Evolutionary conservation across 30 jellyfish, hydroid and myxozoan genomes (phyloP).

Genomic region (Haliclystus octoradiatus): DNA sequence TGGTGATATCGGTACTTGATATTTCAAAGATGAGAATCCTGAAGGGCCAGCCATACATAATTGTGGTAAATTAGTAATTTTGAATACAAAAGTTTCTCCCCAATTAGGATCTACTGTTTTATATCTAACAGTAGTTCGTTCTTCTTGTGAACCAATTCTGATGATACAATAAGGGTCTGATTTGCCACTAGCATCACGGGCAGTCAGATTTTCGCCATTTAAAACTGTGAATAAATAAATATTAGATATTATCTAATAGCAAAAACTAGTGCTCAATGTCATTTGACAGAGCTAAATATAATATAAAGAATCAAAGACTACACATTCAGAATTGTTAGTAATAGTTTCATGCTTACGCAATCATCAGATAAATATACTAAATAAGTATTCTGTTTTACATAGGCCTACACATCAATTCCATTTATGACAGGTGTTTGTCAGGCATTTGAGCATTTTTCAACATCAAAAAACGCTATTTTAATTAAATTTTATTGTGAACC

Average conservation of each 20-base stretch:
- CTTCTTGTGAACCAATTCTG: slow-evolving; percentile 53
- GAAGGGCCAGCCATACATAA: slow-evolving; percentile 57
- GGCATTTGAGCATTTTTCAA: no score
- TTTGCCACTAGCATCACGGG: slow-evolving; percentile 61
- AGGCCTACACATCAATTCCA: no score
- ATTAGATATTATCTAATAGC: no score
- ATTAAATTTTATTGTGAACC: no score
- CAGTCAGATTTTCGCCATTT: slow-evolving; percentile 75
- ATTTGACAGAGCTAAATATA: no score
- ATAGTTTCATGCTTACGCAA: no score
- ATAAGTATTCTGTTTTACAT: no score
- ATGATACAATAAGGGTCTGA: slow-evolving; percentile 91
- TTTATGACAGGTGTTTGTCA: no score
- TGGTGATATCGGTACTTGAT: slow-evolving; percentile 54
- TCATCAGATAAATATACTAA: background rate
- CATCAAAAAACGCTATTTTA: no score
- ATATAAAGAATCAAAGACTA: no score
- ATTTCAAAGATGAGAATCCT: slow-evolving; percentile 16
- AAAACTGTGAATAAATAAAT: slow-evolving; percentile 27
- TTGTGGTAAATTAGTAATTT: slow-evolving; percentile 72
- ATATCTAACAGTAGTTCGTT: slow-evolving; percentile 36
- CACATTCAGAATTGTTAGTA: no score
- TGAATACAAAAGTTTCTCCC: slow-evolving; percentile 69
- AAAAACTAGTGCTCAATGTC: no score
- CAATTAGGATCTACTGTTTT: slow-evolving; percentile 66